Conservation (phyloP, 2,797 vertebrate genomes). For the Anisognathus igniventris region DNA sequence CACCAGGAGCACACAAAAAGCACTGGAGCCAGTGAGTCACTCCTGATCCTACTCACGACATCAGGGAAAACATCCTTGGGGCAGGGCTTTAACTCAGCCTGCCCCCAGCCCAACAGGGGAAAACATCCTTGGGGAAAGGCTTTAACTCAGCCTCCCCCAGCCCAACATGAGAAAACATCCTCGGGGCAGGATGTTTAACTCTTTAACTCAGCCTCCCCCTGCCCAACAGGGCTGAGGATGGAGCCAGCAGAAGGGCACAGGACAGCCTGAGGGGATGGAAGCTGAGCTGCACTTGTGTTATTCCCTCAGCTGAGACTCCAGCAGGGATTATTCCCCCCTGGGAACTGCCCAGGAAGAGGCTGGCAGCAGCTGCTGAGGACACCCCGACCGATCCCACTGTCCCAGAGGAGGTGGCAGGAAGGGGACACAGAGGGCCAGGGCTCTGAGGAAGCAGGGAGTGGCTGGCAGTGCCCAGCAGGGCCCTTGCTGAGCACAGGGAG, state of each 20-base stretch:
- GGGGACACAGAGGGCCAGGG: rapidly evolving
- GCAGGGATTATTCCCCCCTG: rapidly evolving
- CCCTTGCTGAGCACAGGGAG: neutral
- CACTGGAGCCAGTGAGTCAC: neutral
- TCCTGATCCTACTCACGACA: neutral
- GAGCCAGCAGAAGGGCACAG: rapidly evolving
- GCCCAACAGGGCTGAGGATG: neutral
- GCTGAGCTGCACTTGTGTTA: rapidly evolving
- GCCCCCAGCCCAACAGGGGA: rapidly evolving
- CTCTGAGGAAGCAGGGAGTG: neutral
- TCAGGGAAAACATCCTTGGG: neutral
- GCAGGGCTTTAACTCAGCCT: neutral
- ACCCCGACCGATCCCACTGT: rapidly evolving
- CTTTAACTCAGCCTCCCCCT: neutral
- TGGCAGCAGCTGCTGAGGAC: neutral
- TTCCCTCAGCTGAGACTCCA: neutral
- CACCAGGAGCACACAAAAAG: neutral
- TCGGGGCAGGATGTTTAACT: neutral
- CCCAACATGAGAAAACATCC: neutral
- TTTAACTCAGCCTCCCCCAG: neutral
- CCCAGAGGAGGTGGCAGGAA: neutral
- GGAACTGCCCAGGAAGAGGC: rapidly evolving
- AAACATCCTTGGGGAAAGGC: neutral
- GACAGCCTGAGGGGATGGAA: neutral
- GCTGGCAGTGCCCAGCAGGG: neutral